Conservation (phyloP, 92 coral and sea anemone species). For the Parazoanthus atlanticus region DNA sequence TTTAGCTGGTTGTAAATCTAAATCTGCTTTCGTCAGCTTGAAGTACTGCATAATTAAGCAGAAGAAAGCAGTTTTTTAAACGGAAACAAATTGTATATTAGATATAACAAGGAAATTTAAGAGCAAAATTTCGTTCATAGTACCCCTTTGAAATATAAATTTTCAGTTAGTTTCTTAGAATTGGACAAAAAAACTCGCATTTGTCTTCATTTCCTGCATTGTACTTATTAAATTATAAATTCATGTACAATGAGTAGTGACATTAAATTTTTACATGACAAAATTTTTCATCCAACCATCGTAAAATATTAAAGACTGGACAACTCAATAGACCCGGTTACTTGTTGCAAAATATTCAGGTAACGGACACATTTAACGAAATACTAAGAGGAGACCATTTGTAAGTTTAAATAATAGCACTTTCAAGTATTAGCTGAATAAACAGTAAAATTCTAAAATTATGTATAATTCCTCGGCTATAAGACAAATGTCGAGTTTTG, state of each 20-base stretch:
- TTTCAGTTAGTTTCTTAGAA: background rate
- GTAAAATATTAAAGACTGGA: constrained; percentile 36
- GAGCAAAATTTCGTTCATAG: background rate
- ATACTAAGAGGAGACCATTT: background rate
- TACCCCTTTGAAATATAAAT: background rate
- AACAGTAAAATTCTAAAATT: background rate
- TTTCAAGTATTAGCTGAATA: constrained; percentile 9
- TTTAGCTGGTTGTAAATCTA: background rate
- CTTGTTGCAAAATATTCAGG: constrained; percentile 8
- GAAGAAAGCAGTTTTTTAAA: background rate
- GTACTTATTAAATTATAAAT: constrained; percentile 35
- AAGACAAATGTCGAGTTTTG: background rate
- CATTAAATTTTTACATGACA: constrained; percentile 40
- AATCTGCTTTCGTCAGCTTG: background rate
- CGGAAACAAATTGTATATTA: background rate
- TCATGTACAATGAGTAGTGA: constrained; percentile 6
- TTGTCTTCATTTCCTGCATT: constrained; percentile 8
- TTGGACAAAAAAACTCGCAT: background rate
- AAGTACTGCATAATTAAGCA: background rate
- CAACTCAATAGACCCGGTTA: background rate
- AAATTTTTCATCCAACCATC: constrained; percentile 14
- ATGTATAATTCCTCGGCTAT: background rate
- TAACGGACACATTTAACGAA: constrained; percentile 36
- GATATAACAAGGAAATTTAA: background rate
- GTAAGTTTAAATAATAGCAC: background rate